Conservation (phyloP, 2,888 invertebrate genomes). For the Diachrysia chrysitis region DNA sequence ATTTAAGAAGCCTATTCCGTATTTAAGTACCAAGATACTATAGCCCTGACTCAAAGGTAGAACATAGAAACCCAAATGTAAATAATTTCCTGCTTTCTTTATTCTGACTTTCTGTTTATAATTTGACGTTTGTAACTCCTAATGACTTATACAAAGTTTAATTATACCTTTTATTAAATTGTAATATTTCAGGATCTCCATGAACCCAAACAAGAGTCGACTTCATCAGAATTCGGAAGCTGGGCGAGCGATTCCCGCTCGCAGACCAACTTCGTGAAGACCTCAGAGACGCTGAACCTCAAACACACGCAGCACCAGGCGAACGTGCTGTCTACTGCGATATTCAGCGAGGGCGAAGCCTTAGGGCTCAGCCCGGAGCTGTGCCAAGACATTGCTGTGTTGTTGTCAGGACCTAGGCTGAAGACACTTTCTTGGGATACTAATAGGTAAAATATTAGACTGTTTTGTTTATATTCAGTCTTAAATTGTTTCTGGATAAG, state of each 20-base stretch:
- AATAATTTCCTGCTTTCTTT: too few species aligned
- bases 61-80: too few species aligned
- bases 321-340: constrained; percentile 88
- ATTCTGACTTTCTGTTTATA: too few species aligned
- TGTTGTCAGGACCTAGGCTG: constrained; percentile 92
- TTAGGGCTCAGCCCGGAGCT: constrained; percentile 91
- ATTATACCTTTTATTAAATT: too few species aligned
- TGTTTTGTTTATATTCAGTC: too few species aligned
- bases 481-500: too few species aligned
- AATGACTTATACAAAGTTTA: too few species aligned
- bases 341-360: constrained; percentile 90
- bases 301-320: constrained; percentile 83
- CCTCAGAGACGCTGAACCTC: constrained; percentile 79
- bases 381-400: constrained; percentile 92
- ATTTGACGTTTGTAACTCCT: too few species aligned
- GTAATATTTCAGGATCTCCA: constrained; percentile 66
- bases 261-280: constrained; percentile 87
- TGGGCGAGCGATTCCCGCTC: constrained; percentile 85
- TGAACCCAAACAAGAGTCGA: constrained; percentile 67
- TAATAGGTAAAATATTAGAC: constrained; percentile 72
- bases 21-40: too few species aligned
- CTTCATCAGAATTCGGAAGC: constrained; percentile 78
- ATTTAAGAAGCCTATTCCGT: too few species aligned
- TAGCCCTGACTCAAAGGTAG: too few species aligned
- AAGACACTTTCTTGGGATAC: constrained; percentile 93